Evolutionary conservation across 2,888 invertebrate species (phyloP).

Genomic region (Xestia sexstrigata): DNA sequence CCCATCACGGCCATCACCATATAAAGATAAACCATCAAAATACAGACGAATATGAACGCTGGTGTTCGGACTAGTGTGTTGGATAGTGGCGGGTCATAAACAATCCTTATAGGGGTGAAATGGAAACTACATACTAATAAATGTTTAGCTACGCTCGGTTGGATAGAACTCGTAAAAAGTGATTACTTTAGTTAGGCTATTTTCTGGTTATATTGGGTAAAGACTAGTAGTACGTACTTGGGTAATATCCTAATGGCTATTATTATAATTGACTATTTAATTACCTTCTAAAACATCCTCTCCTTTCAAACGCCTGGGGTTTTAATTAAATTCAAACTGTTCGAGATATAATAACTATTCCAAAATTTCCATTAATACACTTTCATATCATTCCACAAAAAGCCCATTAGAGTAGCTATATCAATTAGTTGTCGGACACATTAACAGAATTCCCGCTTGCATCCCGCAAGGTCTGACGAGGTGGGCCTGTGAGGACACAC

Average conservation of each 20-base stretch:
- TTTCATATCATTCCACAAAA: constrained; percentile 1
- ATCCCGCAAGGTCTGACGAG: constrained; percentile 1
- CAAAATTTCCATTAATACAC: constrained; percentile 16
- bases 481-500: constrained; percentile 43
- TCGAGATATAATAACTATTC: constrained; percentile 1
- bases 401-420: constrained; percentile 37
- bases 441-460: constrained; percentile 37
- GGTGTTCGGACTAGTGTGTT: not conserved
- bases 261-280: not conserved
- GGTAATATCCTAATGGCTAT: not conserved
- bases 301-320: constrained; percentile 10
- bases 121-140: not conserved
- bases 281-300: not conserved
- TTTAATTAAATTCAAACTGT: constrained; percentile 18
- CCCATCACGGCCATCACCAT: not conserved
- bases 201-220: not conserved
- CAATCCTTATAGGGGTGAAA: not conserved
- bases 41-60: not conserved
- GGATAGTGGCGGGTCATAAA: not conserved
- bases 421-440: constrained; percentile 50
- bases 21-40: not conserved
- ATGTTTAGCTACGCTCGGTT: not conserved
- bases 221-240: not conserved
- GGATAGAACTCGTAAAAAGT: not conserved
- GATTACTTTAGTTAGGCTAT: not conserved